A percentile compares a stretch with the other conserved stretches of the same genome.
These are phyloP conservation scores for Lemur catta DNA, from an alignment of 2,797 vertebrate species.

Conservation along the genomic window DNA sequence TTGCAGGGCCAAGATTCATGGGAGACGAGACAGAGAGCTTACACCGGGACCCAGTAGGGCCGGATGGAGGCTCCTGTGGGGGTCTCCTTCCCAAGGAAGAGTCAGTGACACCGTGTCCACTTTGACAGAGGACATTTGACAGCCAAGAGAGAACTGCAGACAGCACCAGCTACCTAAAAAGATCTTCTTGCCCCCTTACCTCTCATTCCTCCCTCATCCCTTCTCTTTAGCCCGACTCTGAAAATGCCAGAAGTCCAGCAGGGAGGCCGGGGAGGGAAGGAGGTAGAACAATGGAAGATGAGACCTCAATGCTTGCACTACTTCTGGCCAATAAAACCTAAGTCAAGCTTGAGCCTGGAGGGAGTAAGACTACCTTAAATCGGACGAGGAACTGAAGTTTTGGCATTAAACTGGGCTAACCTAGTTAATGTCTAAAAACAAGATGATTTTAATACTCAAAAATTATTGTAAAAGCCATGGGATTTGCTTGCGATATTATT, in stretches of 20 bases:
- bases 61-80: neutral
- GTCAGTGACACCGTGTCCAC: no score
- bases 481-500: neutral
- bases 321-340: neutral
- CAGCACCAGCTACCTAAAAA: neutral
- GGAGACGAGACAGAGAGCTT: fast-evolving
- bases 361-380: neutral
- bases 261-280: neutral
- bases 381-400: neutral
- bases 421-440: neutral
- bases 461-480: neutral
- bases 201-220: neutral
- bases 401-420: neutral
- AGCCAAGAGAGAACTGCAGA: neutral
- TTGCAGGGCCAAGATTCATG: neutral
- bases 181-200: neutral
- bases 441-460: neutral
- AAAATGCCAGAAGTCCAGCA: neutral
- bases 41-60: neutral
- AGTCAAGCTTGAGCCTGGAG: neutral
- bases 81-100: neutral
- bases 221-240: neutral
- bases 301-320: neutral
- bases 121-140: neutral
- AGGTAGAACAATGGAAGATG: neutral